Evolutionary conservation across 2,113 vertebrate species (phyloP), one percentile per base, ranked within the genome.

Genomic region (Heterochromis multidens): DNA sequence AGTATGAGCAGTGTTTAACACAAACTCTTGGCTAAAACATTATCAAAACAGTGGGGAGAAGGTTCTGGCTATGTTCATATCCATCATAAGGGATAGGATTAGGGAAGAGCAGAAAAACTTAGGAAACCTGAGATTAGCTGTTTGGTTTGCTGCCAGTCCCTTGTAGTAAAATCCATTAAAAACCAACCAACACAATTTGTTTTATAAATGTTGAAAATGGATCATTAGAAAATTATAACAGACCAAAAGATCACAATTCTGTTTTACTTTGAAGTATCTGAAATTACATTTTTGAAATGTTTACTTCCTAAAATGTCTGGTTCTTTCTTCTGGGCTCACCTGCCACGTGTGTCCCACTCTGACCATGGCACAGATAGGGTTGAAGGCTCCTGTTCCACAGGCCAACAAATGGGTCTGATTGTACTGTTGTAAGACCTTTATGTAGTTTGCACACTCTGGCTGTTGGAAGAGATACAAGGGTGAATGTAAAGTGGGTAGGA

Each of bases 311-410:
- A 67, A 29, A 4, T 46, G 23, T 27, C 11, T 61, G 11, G 9
- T 11, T 56, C 31, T 60, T 27, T 62, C 13, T 49, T 54, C 21
- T 27, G 46, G 43, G 61, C 89, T 76, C 57, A 94, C 96, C 95
- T 96, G 95, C 87, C 63, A 94, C 70, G 63, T 77, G 70, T 96
- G 95, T 43, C 97, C 97, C 61, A 97, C 97, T 93, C 94, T 96
- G 89, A 99, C 56, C 77, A 97, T 96, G 49, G 94, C 86, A 76
- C 99, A 99, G 11, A 96, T 13, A 0, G 98, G 99, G 89, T 98
- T 97, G 76, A 99, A 99, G 7, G 98, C 97, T 82, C 98, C 99
- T 6, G 99, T 99, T 35, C 98, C 98, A 87, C 99, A 99, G 2
- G 94, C 96, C 88, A 99, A 92, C 56, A 99, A 95, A 72, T 99